phyloP scores from a whole-genome alignment of 2,797 vertebrate genomes.

The Apogon hyalosoma region DNA sequence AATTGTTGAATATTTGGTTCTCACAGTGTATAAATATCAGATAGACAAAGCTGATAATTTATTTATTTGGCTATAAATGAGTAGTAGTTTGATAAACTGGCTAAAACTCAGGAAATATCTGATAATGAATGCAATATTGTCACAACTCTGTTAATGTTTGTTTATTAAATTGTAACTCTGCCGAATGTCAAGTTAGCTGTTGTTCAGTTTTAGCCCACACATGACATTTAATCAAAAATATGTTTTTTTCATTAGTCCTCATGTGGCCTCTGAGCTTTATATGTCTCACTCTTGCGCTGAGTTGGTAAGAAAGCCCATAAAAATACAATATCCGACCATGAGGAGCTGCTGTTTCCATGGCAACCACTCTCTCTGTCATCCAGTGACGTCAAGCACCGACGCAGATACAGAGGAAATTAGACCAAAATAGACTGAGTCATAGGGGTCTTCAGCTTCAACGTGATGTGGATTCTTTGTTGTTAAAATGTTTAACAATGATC shows the following conservation, averaged over 20 bases:
- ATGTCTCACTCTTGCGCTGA: constrained; percentile 22
- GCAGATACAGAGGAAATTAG: constrained; percentile 73
- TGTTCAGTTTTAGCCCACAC: constrained; percentile 27
- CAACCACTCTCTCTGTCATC: constrained; percentile 75
- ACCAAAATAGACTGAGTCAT: constrained; percentile 79
- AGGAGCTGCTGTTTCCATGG: constrained; percentile 84
- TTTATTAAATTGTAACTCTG: constrained; percentile 1
- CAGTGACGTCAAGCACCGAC: constrained; percentile 82
- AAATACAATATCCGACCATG: constrained; percentile 50
- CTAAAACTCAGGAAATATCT: not conserved
- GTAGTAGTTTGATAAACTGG: not conserved
- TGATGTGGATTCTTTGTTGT: constrained; percentile 13
- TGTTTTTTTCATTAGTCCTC: constrained; percentile 20
- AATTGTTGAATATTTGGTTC: too few species aligned
- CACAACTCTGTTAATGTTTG: not conserved
- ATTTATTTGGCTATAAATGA: not conserved
- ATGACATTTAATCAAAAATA: constrained; percentile 5
- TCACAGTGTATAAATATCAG: too few species aligned
- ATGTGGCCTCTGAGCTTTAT: constrained; percentile 17
- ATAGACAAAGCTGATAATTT: not conserved
- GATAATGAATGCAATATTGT: not conserved
- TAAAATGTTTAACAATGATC: constrained; percentile 13
- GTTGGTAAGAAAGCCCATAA: constrained; percentile 49
- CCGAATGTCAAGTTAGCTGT: not conserved
- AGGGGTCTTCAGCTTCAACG: constrained; percentile 50